Evolutionary conservation across 2,888 invertebrate species (phyloP).

Genomic region (Ichneumoninae sp.): DNA sequence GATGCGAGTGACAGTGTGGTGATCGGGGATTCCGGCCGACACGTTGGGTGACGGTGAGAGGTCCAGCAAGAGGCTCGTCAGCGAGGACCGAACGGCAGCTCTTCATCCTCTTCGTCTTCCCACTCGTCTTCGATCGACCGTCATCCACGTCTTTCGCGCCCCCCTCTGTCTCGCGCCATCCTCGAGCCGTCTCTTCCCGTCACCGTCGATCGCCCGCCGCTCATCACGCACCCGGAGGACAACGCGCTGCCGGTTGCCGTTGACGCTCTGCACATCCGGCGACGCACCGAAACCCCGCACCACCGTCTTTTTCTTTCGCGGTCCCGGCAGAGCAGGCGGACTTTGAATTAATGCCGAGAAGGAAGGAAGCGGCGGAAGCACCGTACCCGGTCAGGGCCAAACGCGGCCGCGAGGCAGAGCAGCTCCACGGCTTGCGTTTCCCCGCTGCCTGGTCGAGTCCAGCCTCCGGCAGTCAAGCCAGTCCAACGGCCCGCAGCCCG

Average conservation of each 20-base stretch:
- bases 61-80: conserved; percentile 59
- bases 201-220: neutral
- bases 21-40: conserved; percentile 45
- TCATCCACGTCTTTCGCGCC: neutral
- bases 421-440: conserved; percentile 5
- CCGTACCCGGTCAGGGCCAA: conserved; percentile 49
- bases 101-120: conserved; percentile 32
- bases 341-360: conserved; percentile 47
- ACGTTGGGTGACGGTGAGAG: conserved; percentile 56
- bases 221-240: neutral
- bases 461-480: conserved; percentile 41
- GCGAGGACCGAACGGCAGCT: conserved; percentile 41
- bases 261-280: neutral
- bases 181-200: too few relatives aligned
- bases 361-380: conserved; percentile 38
- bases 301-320: conserved; percentile 27
- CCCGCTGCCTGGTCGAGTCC: conserved; percentile 53
- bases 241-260: conserved; percentile 49
- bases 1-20: conserved; percentile 69
- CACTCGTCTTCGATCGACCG: neutral
- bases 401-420: conserved; percentile 42
- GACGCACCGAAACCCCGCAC: too few relatives aligned
- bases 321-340: conserved; percentile 23
- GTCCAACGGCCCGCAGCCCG: conserved; percentile 17
- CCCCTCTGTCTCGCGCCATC: too few relatives aligned